Percentiles rank a stretch among this genome's conserved stretches.
phyloP scores from a whole-genome alignment of 2,888 invertebrate genomes.

The Lithophane ornitopus region DNA sequence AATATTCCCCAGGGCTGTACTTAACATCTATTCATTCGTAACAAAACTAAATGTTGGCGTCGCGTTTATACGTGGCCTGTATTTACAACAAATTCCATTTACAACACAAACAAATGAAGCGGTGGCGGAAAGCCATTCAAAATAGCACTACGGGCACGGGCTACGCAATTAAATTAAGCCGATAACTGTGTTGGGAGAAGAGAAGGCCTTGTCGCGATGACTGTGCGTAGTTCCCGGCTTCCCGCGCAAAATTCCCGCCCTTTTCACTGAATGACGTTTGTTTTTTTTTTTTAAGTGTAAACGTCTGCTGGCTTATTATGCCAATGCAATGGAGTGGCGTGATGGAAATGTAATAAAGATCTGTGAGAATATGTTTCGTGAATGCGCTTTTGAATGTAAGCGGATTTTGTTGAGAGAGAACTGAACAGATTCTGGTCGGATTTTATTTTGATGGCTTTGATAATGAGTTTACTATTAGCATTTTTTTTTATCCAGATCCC shows the following conservation, averaged over 20 bases:
- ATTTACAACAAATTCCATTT: constrained; percentile 63
- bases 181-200: constrained; percentile 63
- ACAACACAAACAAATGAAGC: constrained; percentile 63
- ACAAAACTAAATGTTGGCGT: constrained; percentile 44
- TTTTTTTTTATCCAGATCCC: background rate
- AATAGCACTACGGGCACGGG: constrained; percentile 54
- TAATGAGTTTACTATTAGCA: background rate
- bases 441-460: background rate
- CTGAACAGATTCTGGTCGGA: constrained; percentile 1
- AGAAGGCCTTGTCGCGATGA: constrained; percentile 60
- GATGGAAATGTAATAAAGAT: constrained; percentile 52
- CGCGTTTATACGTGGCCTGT: constrained; percentile 38
- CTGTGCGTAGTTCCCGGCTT: constrained; percentile 47
- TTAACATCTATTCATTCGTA: constrained; percentile 39
- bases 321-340: constrained; percentile 45
- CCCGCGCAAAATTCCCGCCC: constrained; percentile 58
- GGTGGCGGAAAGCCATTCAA: constrained; percentile 63
- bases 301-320: constrained; percentile 55
- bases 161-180: constrained; percentile 72
- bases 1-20: constrained; percentile 19
- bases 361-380: constrained; percentile 50
- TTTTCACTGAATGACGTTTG: constrained; percentile 57
- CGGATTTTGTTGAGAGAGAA: constrained; percentile 13
- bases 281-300: constrained; percentile 45
- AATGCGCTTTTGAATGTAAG: constrained; percentile 38